Base-by-base conservation (phyloP, 35 echinoderm and acorn worm species). In the Holothuria glaberrima region DNA sequence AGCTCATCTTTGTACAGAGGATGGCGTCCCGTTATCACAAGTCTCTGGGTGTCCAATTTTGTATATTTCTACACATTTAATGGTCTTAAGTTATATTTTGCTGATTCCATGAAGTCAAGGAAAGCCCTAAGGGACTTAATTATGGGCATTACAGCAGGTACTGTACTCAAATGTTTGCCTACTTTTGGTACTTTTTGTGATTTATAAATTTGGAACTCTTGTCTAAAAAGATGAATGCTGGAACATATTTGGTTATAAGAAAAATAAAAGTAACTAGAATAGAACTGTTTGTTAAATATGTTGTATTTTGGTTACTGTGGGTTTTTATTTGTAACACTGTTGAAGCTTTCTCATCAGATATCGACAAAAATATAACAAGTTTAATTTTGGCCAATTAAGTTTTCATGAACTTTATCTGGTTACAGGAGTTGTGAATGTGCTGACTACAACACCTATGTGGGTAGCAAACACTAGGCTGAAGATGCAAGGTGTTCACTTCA, bases 41-140 rank as follows among this genome's bases (percentile, higher is more conserved):
- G 95, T 46, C 38, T 98, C n/a, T 98, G 92, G 74, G 91, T 94
- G 48, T 98, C 95, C 18, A 98, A 98, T 90, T 98, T 98, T 90
- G 95, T 98, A 18, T 98, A 98, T 71, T 98, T 98, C 71, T 98
- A 98, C 75, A 80, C 93, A 58, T 98, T 94, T 75, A 92, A 94
- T 57, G 90, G 95, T 30, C 87, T 98, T 5, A 94, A 94, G 52
- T 38, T 86, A 6, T 62, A 76, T 31, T 69, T 58, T 33, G 72
- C 27, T 6, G 60, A 77, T 21, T 50, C 35, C n/a, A 70, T 94
- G 75, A 87, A 60, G 30, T 30, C 52, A 12, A 68, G 75, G 44
- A 88, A 90, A 21, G 92, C 95, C 9, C 20, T 94, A 0, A 94
- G 85, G 66, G 95, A 98, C 58, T 80, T 98, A 6, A 22, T 90